phyloP scores from a whole-genome alignment of 2,888 invertebrate species.

The Spicauda simplicius region DNA sequence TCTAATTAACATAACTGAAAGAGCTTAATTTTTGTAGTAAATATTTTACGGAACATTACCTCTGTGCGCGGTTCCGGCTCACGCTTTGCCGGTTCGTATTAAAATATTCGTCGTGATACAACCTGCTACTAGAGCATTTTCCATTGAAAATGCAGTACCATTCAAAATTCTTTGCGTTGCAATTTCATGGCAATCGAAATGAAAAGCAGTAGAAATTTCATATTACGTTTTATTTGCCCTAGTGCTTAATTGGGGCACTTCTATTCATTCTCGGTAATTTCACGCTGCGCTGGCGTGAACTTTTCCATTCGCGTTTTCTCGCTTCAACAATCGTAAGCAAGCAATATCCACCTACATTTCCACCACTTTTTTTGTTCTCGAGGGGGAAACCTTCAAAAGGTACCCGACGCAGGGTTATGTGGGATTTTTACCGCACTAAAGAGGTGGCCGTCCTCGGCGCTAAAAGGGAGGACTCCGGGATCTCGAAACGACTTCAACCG shows the following conservation, averaged over 20 bases:
- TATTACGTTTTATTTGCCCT: constrained; percentile 29
- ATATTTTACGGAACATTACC: too few relatives aligned
- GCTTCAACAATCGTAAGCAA: neutral
- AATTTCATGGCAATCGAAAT: constrained; percentile 10
- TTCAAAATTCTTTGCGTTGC: constrained; percentile 6
- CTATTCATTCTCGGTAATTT: constrained; percentile 18
- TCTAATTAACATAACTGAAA: too few relatives aligned
- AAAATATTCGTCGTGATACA: neutral
- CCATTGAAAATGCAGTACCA: neutral
- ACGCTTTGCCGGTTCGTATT: neutral
- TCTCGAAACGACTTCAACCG: too few relatives aligned
- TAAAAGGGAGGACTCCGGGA: too few relatives aligned
- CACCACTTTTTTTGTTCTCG: too few relatives aligned
- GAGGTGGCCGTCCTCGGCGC: too few relatives aligned
- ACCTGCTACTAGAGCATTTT: neutral
- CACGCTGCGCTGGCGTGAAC: constrained; percentile 3
- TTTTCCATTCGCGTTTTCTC: constrained; percentile 9
- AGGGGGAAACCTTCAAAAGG: too few relatives aligned
- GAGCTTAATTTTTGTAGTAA: too few relatives aligned
- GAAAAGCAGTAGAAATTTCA: constrained; percentile 14
- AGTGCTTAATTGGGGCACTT: constrained; percentile 29
- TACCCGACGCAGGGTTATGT: too few relatives aligned
- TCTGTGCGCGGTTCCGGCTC: too few relatives aligned
- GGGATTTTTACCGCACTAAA: too few relatives aligned
- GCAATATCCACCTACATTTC: too few relatives aligned